Evolutionary conservation across 2,113 vertebrate genomes (phyloP), one percentile per base, ranked within the genome.

Genomic region (Cynocephalus volans): DNA sequence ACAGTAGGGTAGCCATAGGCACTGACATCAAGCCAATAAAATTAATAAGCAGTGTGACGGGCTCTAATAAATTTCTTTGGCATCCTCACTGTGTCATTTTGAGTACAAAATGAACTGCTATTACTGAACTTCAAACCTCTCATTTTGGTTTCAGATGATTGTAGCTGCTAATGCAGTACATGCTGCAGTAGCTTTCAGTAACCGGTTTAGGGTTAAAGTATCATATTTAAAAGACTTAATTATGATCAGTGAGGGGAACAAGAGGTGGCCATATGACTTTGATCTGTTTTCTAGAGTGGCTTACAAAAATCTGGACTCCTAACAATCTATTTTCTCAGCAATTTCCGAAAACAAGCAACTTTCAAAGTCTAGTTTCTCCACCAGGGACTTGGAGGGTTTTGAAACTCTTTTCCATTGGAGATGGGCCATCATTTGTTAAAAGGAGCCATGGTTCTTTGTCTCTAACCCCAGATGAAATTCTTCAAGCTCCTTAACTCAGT

Each of bases 171-270:
- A 93, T 88, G 90, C 0, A 0, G 72, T 10, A 36, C 81, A 56
- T n/a, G 84, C 82, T 70, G 48, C 67, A 36, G 75, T 96, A 90
- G 95, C 85, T 90, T 93, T 91, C 88, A 86, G 92, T 90, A 92
- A 95, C 97, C 97, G 54, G 95, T 82, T 45, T 85, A 62, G 84
- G 97, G 95, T 96, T 98, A 95, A 98, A 98, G 97, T 98, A 97
- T 97, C 93, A 10, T 96, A 98, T 98, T 97, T 98, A 98, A 96
- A 98, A 98, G 97, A 97, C 87, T 93, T 96, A 90, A 97, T 97
- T 97, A 84, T 85, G 76, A 88, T 92, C 96, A 93, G 87, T 23
- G 11, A 48, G 54, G 88, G 6, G 7, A 56, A n/a, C 23, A 7
- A 54, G 65, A 83, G 90, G 95, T 69, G 87, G 58, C 97, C 97